Percentiles rank a stretch among this genome's conserved stretches.
phyloP scores from a whole-genome alignment of 2,888 invertebrate genomes.

The Cataglyphis albicans region DNA sequence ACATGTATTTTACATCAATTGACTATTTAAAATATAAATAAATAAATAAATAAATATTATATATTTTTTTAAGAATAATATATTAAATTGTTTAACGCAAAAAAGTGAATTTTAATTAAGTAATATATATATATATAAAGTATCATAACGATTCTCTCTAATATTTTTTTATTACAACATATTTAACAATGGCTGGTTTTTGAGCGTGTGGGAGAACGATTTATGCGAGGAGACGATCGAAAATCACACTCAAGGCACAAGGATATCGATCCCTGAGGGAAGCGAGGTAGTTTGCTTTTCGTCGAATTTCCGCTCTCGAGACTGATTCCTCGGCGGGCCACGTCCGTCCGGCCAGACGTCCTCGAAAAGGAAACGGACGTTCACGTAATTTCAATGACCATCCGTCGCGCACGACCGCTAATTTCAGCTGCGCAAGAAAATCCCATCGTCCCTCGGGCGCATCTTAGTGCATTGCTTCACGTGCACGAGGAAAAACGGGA shows the following conservation, averaged over 20 bases:
- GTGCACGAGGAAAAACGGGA: slow-evolving; percentile 34
- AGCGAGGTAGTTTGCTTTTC: slow-evolving; percentile 79
- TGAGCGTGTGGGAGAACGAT: not conserved
- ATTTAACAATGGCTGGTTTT: not conserved
- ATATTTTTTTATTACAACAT: not conserved
- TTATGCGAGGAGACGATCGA: not conserved
- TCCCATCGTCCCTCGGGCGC: slow-evolving; percentile 52
- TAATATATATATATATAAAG: not conserved
- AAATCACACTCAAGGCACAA: slow-evolving; percentile 45
- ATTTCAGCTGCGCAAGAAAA: slow-evolving; percentile 69
- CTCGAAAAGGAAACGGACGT: slow-evolving; percentile 72
- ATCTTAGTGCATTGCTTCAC: slow-evolving; percentile 31
- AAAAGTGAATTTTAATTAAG: not conserved
- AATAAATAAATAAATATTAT: too few relatives aligned
- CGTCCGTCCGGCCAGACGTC: slow-evolving; percentile 59
- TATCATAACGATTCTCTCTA: not conserved
- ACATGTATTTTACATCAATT: too few relatives aligned
- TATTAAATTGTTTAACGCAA: not conserved
- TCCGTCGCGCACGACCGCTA: slow-evolving; percentile 78
- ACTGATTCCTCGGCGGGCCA: slow-evolving; percentile 82
- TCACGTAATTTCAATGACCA: slow-evolving; percentile 81
- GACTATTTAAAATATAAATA: too few relatives aligned
- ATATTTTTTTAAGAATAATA: not conserved
- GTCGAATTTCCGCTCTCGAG: slow-evolving; percentile 81
- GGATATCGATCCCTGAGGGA: slow-evolving; percentile 40